phyloP scores from a whole-genome alignment of 2,113 vertebrate species.

The Neotoma lepida region DNA sequence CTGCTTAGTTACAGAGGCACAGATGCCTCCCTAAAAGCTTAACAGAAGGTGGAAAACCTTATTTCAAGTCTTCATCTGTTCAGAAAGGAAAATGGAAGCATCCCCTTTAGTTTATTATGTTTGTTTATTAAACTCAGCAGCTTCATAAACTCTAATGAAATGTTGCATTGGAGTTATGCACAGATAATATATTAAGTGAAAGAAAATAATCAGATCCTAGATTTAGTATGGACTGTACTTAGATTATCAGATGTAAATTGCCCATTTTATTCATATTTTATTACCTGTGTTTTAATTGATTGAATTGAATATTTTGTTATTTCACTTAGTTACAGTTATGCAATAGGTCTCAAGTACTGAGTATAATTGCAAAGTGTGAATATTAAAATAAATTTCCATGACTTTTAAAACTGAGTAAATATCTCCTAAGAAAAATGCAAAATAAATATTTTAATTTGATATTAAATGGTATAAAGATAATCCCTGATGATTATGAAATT shows the following conservation, averaged over 20 bases:
- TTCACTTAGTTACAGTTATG: not conserved
- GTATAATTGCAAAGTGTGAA: not conserved
- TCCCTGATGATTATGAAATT: not conserved
- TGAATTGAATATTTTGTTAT: not conserved
- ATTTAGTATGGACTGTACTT: not conserved
- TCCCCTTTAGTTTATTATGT: not conserved
- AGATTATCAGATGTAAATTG: constrained; percentile 3
- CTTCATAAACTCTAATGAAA: not conserved
- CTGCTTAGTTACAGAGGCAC: constrained; percentile 57
- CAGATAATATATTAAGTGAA: not conserved
- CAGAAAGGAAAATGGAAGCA: constrained; percentile 21
- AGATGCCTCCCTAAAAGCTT: constrained; percentile 54
- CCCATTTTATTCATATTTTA: not conserved
- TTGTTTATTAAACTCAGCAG: constrained; percentile 37
- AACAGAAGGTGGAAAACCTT: constrained; percentile 60
- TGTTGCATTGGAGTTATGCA: not conserved
- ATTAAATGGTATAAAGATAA: not conserved
- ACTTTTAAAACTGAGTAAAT: constrained; percentile 43
- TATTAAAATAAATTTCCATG: not conserved
- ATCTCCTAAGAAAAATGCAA: not conserved
- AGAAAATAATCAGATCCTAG: not conserved
- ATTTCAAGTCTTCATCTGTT: constrained; percentile 66
- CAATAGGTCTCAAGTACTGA: not conserved
- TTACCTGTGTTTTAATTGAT: not conserved
- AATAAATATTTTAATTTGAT: constrained; percentile 13